Evolutionary conservation across 2,888 invertebrate species (phyloP).

Genomic region (Pocota personata): DNA sequence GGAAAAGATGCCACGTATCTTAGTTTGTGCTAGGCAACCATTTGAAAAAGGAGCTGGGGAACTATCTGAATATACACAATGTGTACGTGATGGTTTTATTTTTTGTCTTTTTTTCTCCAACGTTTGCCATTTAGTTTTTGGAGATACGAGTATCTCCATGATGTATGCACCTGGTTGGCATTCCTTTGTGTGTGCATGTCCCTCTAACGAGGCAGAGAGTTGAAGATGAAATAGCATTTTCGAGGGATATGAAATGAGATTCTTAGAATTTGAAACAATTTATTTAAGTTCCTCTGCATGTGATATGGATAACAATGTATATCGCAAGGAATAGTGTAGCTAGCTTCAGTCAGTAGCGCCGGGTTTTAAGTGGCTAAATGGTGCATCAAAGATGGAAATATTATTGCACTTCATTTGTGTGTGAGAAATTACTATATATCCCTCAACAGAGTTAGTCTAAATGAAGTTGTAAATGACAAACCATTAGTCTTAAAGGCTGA

Average conservation of each 20-base stretch:
- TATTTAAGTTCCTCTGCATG: conserved; percentile 62
- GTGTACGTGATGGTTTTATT: conserved; percentile 65
- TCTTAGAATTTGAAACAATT: conserved; percentile 60
- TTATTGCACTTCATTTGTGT: background rate
- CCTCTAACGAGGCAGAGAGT: background rate
- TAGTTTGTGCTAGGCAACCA: conserved; percentile 49
- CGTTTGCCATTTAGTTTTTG: conserved; percentile 56
- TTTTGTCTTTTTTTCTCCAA: conserved; percentile 2
- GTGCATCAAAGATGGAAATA: background rate
- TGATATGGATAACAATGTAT: conserved; percentile 54
- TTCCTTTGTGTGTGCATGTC: conserved; percentile 23
- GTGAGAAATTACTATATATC: background rate
- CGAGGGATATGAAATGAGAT: conserved; percentile 43
- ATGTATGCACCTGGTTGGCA: conserved; percentile 38
- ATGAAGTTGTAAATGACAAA: background rate
- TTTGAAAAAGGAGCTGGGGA: conserved; percentile 35
- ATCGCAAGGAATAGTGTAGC: background rate
- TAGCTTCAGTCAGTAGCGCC: background rate
- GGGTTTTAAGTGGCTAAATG: background rate
- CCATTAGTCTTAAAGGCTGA: background rate
- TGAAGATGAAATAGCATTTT: background rate
- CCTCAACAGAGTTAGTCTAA: background rate
- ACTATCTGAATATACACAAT: conserved; percentile 58
- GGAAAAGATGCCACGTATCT: conserved; percentile 65
- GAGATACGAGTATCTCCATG: conserved; percentile 22